Percentiles rank a stretch among this genome's conserved stretches.
phyloP scores from a whole-genome alignment of 2,797 vertebrate genomes.

The Ctenosaura bakeri region DNA sequence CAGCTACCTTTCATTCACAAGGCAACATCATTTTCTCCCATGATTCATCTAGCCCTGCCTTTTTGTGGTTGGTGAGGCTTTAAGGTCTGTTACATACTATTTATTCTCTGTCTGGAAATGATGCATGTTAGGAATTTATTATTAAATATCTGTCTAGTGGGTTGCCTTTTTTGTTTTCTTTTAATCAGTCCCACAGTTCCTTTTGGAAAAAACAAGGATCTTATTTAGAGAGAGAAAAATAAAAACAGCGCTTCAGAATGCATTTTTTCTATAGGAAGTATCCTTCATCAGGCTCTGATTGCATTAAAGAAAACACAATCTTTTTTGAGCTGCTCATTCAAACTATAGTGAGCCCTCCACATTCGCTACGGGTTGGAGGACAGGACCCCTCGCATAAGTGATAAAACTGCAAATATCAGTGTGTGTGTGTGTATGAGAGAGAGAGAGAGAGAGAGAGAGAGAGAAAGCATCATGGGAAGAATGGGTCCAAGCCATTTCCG shows the following conservation, averaged over 20 bases:
- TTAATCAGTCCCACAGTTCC: conserved; percentile 48
- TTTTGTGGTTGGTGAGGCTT: conserved; percentile 52
- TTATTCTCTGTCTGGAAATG: conserved; percentile 40
- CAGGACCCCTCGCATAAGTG: no score
- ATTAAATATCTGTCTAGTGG: conserved; percentile 45
- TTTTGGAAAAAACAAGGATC: conserved; percentile 15
- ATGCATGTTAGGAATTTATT: conserved; percentile 64
- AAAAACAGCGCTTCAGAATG: neutral
- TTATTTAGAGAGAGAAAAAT: conserved; percentile 52
- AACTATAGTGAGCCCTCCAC: neutral
- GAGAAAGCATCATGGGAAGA: no score
- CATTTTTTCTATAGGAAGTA: neutral
- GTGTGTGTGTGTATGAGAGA: no score
- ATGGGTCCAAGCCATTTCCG: no score
- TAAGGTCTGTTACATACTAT: conserved; percentile 48
- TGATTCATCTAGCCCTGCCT: conserved; percentile 47
- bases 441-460: no score
- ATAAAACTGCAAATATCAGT: no score
- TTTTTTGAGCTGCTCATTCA: neutral
- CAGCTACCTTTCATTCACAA: conserved; percentile 2
- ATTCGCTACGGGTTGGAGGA: no score
- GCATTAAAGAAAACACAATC: neutral
- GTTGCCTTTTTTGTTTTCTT: conserved; percentile 49
- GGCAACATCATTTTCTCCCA: conserved; percentile 10
- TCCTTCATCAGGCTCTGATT: neutral